Percentiles rank a stretch among this genome's conserved stretches.
phyloP scores from a whole-genome alignment of 1,140 invertebrate species.

The Bombus ignitus region DNA sequence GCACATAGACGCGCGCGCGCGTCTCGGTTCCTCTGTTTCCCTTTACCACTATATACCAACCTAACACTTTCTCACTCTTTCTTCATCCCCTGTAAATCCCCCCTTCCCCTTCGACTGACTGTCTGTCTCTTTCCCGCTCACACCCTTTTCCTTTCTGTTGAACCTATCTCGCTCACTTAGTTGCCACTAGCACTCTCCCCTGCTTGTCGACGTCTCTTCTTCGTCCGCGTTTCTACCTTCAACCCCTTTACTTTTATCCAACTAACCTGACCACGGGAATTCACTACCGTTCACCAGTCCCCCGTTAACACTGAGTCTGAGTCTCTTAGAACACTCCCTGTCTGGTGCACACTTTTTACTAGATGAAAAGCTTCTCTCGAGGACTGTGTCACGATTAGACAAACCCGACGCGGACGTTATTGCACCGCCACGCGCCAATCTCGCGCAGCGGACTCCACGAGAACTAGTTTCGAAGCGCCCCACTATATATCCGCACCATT shows the following conservation, averaged over 20 bases:
- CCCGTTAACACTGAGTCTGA: slow-evolving; percentile 3
- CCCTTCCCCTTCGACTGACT: neutral
- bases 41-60: slow-evolving; percentile 15
- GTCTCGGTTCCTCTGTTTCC: slow-evolving; percentile 3
- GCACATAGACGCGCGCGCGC: slow-evolving; percentile 55
- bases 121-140: neutral
- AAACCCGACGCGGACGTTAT: slow-evolving; percentile 78
- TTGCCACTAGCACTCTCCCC: slow-evolving; percentile 20
- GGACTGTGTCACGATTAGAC: slow-evolving; percentile 73
- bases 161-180: neutral
- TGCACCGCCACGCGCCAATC: slow-evolving; percentile 80
- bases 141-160: neutral
- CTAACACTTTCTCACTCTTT: slow-evolving; percentile 41
- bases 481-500: slow-evolving; percentile 62
- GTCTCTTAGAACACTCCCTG: neutral
- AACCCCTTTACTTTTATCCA: neutral
- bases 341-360: slow-evolving; percentile 26
- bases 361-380: slow-evolving; percentile 46
- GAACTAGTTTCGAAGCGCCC: slow-evolving; percentile 75
- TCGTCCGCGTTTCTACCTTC: neutral
- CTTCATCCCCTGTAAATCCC: neutral
- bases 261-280: neutral
- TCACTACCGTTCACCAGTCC: slow-evolving; percentile 15
- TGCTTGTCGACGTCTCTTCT: slow-evolving; percentile 1
- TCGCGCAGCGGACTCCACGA: slow-evolving; percentile 75